A percentile compares a stretch with the other conserved stretches of the same genome.
phyloP scores from a whole-genome alignment of 2,888 invertebrate genomes.

The Scrobipalpa costella region DNA sequence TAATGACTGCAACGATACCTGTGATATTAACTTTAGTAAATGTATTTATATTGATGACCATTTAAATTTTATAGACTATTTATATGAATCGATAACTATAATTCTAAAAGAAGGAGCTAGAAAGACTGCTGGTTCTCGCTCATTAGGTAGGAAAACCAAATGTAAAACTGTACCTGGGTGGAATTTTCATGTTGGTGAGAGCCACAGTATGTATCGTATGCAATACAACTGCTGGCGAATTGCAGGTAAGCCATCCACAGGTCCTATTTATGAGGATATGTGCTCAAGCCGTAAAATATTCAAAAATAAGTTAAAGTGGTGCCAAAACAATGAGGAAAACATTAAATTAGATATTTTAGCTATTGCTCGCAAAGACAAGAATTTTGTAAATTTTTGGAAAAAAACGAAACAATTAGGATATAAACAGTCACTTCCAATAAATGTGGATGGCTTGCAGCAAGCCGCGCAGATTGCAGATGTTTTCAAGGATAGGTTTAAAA shows the following conservation, averaged over 20 bases:
- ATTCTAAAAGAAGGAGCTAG: not conserved
- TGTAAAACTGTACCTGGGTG: not conserved
- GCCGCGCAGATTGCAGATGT: not conserved
- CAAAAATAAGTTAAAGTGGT: slow-evolving; percentile 19
- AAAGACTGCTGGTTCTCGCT: not conserved
- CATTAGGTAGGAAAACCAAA: no score
- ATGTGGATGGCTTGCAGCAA: not conserved
- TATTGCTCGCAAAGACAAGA: not conserved
- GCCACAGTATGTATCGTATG: not conserved
- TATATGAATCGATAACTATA: not conserved
- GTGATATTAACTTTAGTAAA: not conserved
- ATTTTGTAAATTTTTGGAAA: slow-evolving; percentile 20
- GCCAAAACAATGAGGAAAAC: slow-evolving; percentile 1
- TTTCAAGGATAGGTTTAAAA: not conserved
- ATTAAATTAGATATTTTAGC: slow-evolving; percentile 16
- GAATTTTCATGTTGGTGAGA: not conserved
- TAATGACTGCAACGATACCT: not conserved
- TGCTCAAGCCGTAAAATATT: not conserved
- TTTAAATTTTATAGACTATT: not conserved
- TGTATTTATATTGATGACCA: not conserved
- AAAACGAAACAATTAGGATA: slow-evolving; percentile 1
- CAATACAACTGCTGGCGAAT: not conserved
- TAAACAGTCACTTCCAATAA: slow-evolving; percentile 14
- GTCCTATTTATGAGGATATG: not conserved
- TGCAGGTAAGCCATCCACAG: not conserved